Conservation (phyloP, 2,113 vertebrate genomes). For the Siniperca knerii region DNA sequence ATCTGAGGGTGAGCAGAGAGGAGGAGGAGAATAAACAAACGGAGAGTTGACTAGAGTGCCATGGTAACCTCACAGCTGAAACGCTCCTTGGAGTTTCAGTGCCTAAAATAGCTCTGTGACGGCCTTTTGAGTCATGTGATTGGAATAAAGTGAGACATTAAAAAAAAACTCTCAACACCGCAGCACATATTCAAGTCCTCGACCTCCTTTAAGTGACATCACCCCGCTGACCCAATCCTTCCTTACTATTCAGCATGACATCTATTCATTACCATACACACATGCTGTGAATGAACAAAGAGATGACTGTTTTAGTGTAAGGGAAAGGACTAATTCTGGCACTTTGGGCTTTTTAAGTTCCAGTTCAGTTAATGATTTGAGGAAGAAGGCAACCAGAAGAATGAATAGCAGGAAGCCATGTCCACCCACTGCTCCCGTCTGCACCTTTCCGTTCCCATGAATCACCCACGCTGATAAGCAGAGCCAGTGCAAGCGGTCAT, state of each 20-base stretch:
- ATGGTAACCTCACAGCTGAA: constrained; percentile 71
- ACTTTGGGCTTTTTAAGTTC: constrained; percentile 37
- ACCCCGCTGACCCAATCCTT: constrained; percentile 48
- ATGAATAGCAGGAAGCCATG: constrained; percentile 81
- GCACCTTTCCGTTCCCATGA: constrained; percentile 83
- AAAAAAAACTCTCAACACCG: not conserved
- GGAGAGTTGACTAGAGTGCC: constrained; percentile 64
- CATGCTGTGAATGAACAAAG: constrained; percentile 50
- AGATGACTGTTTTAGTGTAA: constrained; percentile 14
- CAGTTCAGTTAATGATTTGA: constrained; percentile 65
- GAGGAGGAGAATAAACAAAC: constrained; percentile 57
- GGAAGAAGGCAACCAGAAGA: constrained; percentile 65
- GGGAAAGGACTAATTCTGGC: constrained; percentile 10
- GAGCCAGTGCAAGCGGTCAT: constrained; percentile 40
- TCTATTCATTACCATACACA: not conserved
- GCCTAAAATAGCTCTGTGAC: constrained; percentile 72
- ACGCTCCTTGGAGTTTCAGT: constrained; percentile 42
- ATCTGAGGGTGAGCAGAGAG: constrained; percentile 82
- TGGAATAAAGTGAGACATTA: constrained; percentile 52
- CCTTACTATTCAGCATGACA: constrained; percentile 24
- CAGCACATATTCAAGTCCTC: constrained; percentile 5
- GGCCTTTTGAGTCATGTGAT: constrained; percentile 63
- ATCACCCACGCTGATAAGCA: constrained; percentile 67
- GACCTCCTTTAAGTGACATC: constrained; percentile 49
- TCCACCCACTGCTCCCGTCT: constrained; percentile 67